A percentile compares a stretch with the other conserved stretches of the same genome.
Evolutionary conservation across 2,888 invertebrate species (phyloP).

Genomic region (Xestia sexstrigata): DNA sequence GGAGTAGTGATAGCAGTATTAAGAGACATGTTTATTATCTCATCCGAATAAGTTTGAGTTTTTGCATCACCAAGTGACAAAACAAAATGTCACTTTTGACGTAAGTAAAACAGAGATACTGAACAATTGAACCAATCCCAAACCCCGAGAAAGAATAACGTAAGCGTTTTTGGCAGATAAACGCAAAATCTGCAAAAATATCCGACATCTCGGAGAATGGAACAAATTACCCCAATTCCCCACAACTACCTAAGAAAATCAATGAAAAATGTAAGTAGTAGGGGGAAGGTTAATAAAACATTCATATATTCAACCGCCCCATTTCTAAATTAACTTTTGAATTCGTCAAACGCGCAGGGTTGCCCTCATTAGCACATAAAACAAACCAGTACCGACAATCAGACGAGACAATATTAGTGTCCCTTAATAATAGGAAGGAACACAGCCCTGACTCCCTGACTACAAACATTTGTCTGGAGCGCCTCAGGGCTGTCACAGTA

Average conservation of each 20-base stretch:
- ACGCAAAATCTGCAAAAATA: conserved; percentile 16
- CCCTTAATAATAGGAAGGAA: conserved; percentile 63
- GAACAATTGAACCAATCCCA: conserved; percentile 30
- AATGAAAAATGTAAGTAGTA: conserved; percentile 55
- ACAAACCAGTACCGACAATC: conserved; percentile 70
- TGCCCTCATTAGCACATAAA: conserved; percentile 77
- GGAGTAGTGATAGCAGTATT: not conserved
- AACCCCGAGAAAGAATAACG: not conserved
- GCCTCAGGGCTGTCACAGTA: conserved; percentile 85
- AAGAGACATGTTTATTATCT: not conserved
- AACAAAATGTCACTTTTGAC: not conserved
- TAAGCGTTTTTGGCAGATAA: conserved; percentile 29
- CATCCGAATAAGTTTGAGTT: not conserved
- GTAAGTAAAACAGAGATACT: not conserved
- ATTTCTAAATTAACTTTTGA: conserved; percentile 74
- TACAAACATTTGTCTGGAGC: conserved; percentile 83
- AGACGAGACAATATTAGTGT: conserved; percentile 62
- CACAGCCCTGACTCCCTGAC: conserved; percentile 77
- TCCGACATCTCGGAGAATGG: not conserved
- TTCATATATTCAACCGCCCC: conserved; percentile 75
- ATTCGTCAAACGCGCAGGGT: conserved; percentile 75
- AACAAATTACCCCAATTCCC: conserved; percentile 55
- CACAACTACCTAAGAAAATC: conserved; percentile 65
- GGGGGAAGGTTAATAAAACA: conserved; percentile 69
- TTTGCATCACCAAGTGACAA: not conserved